Conservation (phyloP, 2,888 invertebrate species). For the Ophioninae sp. region DNA sequence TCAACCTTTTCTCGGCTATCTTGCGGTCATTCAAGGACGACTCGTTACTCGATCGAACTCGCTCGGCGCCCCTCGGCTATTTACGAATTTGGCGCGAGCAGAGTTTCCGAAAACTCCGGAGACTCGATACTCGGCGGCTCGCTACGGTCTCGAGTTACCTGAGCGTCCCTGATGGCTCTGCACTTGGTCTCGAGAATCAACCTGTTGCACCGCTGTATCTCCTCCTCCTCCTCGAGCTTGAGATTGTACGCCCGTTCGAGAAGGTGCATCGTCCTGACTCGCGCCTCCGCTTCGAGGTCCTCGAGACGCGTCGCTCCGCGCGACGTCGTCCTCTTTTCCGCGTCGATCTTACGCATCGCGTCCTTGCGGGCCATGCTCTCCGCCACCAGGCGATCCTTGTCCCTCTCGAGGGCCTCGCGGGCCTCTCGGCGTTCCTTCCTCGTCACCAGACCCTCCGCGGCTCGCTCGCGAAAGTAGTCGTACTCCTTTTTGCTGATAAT, state of each 20-base stretch:
- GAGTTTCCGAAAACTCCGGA: no score
- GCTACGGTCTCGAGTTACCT: no score
- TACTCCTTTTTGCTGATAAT: slow-evolving; percentile 85
- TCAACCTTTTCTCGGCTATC: slow-evolving; percentile 79
- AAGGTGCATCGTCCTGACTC: slow-evolving; percentile 81
- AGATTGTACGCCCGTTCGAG: slow-evolving; percentile 82
- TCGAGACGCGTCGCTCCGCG: slow-evolving; percentile 66
- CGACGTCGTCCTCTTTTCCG: slow-evolving; percentile 65
- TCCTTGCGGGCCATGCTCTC: slow-evolving; percentile 76
- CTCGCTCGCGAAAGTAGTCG: slow-evolving; percentile 74
- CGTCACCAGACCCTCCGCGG: slow-evolving; percentile 60
- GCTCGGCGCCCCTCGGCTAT: no score
- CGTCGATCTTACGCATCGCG: slow-evolving; percentile 73
- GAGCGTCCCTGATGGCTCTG: slow-evolving; percentile 91
- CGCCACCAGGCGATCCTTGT: slow-evolving; percentile 69
- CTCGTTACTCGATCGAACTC: neutral
- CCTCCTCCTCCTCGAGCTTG: slow-evolving; percentile 84
- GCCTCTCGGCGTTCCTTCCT: slow-evolving; percentile 68
- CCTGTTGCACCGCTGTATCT: slow-evolving; percentile 88
- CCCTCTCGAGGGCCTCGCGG: slow-evolving; percentile 64
- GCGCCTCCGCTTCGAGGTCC: slow-evolving; percentile 82
- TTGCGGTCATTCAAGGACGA: slow-evolving; percentile 55
- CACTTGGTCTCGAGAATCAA: slow-evolving; percentile 92
- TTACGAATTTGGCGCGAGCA: no score
- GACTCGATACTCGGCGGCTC: no score